Percentiles rank a stretch among this genome's conserved stretches.
Conservation (phyloP, 2,797 vertebrate species). For the Enteromius paludinosus region DNA sequence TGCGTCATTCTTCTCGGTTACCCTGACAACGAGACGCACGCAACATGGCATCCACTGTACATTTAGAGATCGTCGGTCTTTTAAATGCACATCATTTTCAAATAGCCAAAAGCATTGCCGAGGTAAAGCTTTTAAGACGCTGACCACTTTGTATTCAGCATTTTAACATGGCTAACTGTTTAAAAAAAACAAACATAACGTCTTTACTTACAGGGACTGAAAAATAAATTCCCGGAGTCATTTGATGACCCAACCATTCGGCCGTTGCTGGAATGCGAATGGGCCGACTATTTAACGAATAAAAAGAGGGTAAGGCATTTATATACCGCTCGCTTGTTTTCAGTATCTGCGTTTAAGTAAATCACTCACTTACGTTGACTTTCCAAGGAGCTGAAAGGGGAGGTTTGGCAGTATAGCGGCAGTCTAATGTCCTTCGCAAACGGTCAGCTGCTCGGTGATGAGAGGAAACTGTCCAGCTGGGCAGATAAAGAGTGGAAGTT, state of each 20-base stretch:
- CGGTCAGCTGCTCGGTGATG: constrained; percentile 81
- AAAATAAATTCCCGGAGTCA: constrained; percentile 66
- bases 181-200: neutral
- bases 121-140: constrained; percentile 66
- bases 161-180: neutral
- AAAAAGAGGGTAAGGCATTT: constrained; percentile 71
- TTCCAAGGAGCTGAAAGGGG: constrained; percentile 83
- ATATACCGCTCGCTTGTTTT: constrained; percentile 50
- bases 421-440: constrained; percentile 85
- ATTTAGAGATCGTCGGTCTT: constrained; percentile 71
- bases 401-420: constrained; percentile 84
- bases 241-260: constrained; percentile 71
- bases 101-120: constrained; percentile 69
- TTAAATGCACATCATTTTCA: constrained; percentile 73
- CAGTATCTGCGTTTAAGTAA: constrained; percentile 41
- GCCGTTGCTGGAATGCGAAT: constrained; percentile 76
- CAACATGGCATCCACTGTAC: constrained; percentile 48
- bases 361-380: constrained; percentile 41
- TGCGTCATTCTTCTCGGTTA: constrained; percentile 64
- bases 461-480: constrained; percentile 81
- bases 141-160: neutral
- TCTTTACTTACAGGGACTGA: constrained; percentile 68
- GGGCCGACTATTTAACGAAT: constrained; percentile 70
- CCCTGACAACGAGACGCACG: constrained; percentile 64
- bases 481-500: constrained; percentile 79